These are phyloP conservation scores for Triplophysa bombifrons DNA, from an alignment of 2,797 vertebrate species.

Conservation along the genomic window DNA sequence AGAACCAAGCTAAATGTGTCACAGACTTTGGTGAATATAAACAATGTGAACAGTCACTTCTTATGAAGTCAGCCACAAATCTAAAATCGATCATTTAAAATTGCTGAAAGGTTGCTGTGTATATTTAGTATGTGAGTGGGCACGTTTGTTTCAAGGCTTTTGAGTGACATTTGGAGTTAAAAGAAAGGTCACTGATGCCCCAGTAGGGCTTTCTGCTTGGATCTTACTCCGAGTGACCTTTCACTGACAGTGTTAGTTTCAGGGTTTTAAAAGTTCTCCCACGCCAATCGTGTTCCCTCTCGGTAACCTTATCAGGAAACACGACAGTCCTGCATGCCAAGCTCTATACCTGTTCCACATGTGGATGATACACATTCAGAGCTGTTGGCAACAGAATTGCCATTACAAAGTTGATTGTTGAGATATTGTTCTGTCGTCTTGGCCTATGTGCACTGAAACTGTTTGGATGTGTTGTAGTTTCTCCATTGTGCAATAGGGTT, in stretches of 20 bases:
- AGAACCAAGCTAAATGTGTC: not conserved
- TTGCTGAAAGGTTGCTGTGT: slow-evolving; percentile 1
- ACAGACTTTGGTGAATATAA: not conserved
- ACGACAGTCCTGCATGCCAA: slow-evolving; percentile 10
- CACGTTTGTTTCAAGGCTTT: slow-evolving; percentile 41
- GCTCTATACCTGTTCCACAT: not conserved
- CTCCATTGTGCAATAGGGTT: no score
- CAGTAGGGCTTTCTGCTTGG: slow-evolving; percentile 53
- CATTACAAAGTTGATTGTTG: no score
- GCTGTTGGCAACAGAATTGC: no score
- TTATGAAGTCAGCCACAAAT: not conserved
- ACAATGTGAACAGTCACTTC: not conserved
- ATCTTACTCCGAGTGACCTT: slow-evolving; percentile 60
- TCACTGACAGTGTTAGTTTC: slow-evolving; percentile 46
- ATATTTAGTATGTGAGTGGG: slow-evolving; percentile 6
- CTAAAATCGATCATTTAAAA: not conserved
- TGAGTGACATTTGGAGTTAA: slow-evolving; percentile 62
- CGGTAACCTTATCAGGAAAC: slow-evolving; percentile 47
- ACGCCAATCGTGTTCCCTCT: slow-evolving; percentile 23
- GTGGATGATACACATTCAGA: not conserved
- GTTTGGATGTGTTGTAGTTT: no score
- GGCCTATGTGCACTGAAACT: slow-evolving; percentile 2
- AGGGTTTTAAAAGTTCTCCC: slow-evolving; percentile 45
- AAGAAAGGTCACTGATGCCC: slow-evolving; percentile 63
- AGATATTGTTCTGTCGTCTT: no score